phyloP scores from a whole-genome alignment of 2,888 invertebrate genomes.

The Rhingia campestris region DNA sequence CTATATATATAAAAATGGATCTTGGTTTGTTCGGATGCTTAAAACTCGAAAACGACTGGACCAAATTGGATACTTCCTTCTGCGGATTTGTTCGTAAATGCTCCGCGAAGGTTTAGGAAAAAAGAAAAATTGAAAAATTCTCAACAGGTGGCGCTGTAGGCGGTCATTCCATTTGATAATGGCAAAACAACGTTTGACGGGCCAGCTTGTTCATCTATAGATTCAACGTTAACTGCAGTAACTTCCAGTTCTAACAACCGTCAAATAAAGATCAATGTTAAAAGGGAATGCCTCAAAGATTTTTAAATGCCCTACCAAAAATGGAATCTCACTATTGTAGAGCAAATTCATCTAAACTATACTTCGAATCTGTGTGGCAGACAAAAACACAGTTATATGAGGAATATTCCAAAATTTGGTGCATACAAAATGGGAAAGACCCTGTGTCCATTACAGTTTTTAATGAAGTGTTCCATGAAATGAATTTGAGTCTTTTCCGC shows the following conservation, averaged over 20 bases:
- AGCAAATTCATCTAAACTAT: conserved; percentile 31
- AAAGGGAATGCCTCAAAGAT: conserved; percentile 11
- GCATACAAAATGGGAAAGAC: conserved; percentile 13
- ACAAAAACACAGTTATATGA: conserved; percentile 27
- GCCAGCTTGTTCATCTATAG: conserved; percentile 13
- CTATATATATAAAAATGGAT: too few species aligned
- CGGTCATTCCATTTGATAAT: too few species aligned
- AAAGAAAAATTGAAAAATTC: too few species aligned
- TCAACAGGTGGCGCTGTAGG: too few species aligned
- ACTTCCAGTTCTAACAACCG: conserved; percentile 18
- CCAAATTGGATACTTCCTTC: too few species aligned
- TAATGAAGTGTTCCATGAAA: conserved; percentile 37
- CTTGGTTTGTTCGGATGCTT: too few species aligned
- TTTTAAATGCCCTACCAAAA: conserved; percentile 27
- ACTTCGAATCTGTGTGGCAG: conserved; percentile 35
- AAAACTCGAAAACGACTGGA: too few species aligned
- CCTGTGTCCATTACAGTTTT: conserved; percentile 34
- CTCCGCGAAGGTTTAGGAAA: too few species aligned
- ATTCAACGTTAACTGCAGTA: not conserved
- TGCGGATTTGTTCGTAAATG: too few species aligned
- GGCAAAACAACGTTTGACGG: too few species aligned
- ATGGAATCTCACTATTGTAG: conserved; percentile 35
- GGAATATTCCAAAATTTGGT: conserved; percentile 31
- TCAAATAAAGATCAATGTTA: conserved; percentile 6
- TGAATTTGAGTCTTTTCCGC: too few species aligned